Evolutionary conservation across 2,797 vertebrate genomes (phyloP).

Genomic region (Aplochiton taeniatus): DNA sequence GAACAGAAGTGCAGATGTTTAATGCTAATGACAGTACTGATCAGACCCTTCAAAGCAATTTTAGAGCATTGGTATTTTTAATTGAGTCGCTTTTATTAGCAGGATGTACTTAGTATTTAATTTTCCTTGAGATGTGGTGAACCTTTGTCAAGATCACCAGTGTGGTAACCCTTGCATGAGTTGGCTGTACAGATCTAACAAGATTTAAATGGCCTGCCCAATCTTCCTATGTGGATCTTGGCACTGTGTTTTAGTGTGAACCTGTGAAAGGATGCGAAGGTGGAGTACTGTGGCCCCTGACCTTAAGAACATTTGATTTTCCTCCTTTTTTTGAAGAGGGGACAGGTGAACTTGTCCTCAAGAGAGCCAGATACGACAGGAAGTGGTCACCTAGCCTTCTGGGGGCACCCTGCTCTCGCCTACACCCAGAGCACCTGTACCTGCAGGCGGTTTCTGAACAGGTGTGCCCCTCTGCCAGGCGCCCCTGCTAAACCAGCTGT

Average conservation of each 20-base stretch:
- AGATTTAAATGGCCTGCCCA: conserved; percentile 50
- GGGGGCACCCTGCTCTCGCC: conserved; percentile 57
- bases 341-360: conserved; percentile 27
- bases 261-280: conserved; percentile 46
- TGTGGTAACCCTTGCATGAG: conserved; percentile 43
- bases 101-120: conserved; percentile 43
- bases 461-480: conserved; percentile 75
- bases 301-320: conserved; percentile 43
- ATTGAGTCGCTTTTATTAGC: conserved; percentile 31
- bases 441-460: conserved; percentile 74
- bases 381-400: conserved; percentile 58
- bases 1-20: conserved; percentile 26
- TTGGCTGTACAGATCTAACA: conserved; percentile 34
- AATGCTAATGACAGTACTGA: conserved; percentile 38
- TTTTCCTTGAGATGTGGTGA: conserved; percentile 45
- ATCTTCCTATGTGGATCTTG: conserved; percentile 43
- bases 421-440: conserved; percentile 67
- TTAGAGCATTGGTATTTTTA: conserved; percentile 33
- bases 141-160: conserved; percentile 44
- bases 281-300: conserved; percentile 45
- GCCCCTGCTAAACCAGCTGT: conserved; percentile 81
- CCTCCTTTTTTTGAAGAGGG: conserved; percentile 38
- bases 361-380: conserved; percentile 59
- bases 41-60: conserved; percentile 18
- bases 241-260: conserved; percentile 50